A percentile compares a stretch with the other conserved stretches of the same genome.
These are phyloP conservation scores for Aphidius gifuensis DNA, from an alignment of 1,140 invertebrate genomes.

Conservation along the genomic window DNA sequence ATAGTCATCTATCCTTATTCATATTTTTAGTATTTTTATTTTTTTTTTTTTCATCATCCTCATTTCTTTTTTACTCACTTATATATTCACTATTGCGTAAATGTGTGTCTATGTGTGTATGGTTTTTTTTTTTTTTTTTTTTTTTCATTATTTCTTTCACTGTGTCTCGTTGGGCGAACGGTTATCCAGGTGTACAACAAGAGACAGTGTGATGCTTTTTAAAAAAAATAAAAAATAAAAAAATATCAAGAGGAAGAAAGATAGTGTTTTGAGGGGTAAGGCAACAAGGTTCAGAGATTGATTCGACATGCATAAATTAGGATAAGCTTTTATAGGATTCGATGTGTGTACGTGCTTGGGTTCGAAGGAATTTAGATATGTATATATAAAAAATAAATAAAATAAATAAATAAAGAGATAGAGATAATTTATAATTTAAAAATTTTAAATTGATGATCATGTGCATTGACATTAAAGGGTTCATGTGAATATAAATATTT, in stretches of 20 bases:
- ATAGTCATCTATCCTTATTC: not conserved
- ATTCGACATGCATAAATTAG: constrained; percentile 56
- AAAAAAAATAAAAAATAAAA: no score
- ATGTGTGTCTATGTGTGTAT: not conserved
- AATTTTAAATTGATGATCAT: no score
- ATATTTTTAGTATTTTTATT: not conserved
- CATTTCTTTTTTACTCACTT: not conserved
- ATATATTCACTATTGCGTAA: not conserved
- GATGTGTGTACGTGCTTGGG: constrained; percentile 24
- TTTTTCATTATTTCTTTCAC: no score
- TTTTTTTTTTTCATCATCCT: constrained; percentile 17
- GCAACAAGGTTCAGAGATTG: constrained; percentile 37
- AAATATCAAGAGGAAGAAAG: no score
- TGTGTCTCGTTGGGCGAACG: constrained; percentile 11
- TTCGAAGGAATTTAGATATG: no score
- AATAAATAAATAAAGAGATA: no score
- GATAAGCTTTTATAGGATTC: constrained; percentile 49
- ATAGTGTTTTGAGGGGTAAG: no score
- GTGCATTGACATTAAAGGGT: no score
- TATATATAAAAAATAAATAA: no score
- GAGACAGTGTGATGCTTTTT: not conserved
- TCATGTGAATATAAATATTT: not conserved
- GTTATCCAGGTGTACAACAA: constrained; percentile 34
- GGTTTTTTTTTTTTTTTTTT: not conserved
- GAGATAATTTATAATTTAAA: no score